These are phyloP conservation scores for Prunella strophiata DNA, from an alignment of 2,797 vertebrate genomes.

Conservation along the genomic window DNA sequence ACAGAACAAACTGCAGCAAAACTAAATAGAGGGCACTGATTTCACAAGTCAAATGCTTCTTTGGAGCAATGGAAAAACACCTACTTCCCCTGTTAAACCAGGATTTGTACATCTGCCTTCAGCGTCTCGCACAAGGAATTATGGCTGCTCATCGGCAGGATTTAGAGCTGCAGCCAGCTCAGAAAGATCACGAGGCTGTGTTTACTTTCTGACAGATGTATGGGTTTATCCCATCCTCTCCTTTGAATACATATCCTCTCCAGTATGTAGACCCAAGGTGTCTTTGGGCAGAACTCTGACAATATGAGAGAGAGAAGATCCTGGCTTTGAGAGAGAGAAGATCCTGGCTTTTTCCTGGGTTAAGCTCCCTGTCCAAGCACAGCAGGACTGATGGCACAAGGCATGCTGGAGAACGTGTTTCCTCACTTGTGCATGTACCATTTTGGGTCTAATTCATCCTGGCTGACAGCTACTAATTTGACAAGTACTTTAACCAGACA, in stretches of 20 bases:
- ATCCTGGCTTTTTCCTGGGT: not conserved
- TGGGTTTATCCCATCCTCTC: not conserved
- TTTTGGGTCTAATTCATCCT: not conserved
- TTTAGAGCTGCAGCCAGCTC: slow-evolving; percentile 18
- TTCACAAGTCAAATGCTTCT: not conserved
- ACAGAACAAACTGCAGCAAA: not conserved
- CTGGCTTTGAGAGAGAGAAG: not conserved
- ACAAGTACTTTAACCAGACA: not conserved
- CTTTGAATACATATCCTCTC: not conserved
- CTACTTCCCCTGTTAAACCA: not conserved
- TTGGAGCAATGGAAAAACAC: not conserved
- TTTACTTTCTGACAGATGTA: slow-evolving; percentile 14
- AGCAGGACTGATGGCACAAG: not conserved
- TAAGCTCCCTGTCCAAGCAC: not conserved
- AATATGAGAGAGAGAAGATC: not conserved
- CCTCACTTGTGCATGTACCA: not conserved
- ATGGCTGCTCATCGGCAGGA: not conserved
- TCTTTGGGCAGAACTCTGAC: not conserved
- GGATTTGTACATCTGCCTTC: not conserved
- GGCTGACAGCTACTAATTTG: not conserved
- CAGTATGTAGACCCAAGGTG: not conserved
- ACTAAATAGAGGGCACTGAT: not conserved
- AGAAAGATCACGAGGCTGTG: not conserved
- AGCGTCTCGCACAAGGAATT: not conserved
- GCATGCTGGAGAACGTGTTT: not conserved